A percentile compares a stretch with the other conserved stretches of the same genome.
These are phyloP conservation scores for Cetoscarus ocellatus DNA, from an alignment of 2,797 vertebrate genomes.

Conservation along the genomic window DNA sequence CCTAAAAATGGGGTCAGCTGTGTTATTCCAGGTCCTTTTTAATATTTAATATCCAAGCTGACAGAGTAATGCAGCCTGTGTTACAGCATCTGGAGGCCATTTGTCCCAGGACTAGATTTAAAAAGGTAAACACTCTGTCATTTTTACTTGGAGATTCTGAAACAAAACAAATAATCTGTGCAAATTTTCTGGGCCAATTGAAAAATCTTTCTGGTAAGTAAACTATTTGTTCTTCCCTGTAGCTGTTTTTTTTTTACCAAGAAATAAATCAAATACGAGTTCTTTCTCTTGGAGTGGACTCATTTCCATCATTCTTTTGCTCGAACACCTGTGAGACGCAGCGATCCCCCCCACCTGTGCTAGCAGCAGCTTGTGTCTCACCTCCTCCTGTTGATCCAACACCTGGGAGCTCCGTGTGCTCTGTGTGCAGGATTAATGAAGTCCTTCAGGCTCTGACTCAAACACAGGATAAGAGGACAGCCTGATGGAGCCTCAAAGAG, in stretches of 20 bases:
- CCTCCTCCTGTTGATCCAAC: slow-evolving; percentile 53
- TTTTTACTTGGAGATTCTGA: not conserved
- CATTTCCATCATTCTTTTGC: slow-evolving; percentile 25
- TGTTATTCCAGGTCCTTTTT: not conserved
- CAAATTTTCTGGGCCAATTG: not conserved
- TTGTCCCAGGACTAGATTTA: not conserved
- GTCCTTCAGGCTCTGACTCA: slow-evolving; percentile 59
- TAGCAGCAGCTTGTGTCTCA: slow-evolving; percentile 31
- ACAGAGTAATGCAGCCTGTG: slow-evolving; percentile 8
- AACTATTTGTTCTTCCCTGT: not conserved
- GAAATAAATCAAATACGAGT: slow-evolving; percentile 15
- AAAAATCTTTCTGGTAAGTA: not conserved
- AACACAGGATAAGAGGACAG: slow-evolving; percentile 55
- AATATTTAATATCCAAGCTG: slow-evolving; percentile 18
- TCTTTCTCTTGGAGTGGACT: slow-evolving; percentile 6
- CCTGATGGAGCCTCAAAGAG: slow-evolving; percentile 52
- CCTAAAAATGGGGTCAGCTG: slow-evolving; percentile 9
- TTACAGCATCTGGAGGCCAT: not conserved
- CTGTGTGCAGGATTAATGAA: slow-evolving; percentile 58
- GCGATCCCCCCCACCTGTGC: slow-evolving; percentile 3
- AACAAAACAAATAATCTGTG: slow-evolving; percentile 2
- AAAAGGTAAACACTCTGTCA: not conserved
- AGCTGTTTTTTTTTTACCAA: not conserved
- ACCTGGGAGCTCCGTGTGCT: slow-evolving; percentile 36
- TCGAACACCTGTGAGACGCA: slow-evolving; percentile 19